Evolutionary conservation across 1,140 invertebrate species (phyloP).

Genomic region (Cotesia glomerata): DNA sequence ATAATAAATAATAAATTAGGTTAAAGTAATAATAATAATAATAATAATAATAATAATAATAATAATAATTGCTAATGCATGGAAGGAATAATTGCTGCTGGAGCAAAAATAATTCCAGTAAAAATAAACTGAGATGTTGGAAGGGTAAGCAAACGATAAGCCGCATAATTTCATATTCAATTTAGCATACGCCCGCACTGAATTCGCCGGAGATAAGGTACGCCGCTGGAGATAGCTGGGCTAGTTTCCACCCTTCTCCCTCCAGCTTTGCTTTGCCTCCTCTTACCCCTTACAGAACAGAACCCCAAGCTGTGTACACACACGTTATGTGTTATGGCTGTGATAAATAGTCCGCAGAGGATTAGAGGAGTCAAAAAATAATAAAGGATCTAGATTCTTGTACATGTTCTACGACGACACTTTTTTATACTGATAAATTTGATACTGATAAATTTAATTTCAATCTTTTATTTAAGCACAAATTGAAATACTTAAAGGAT

Average conservation of each 20-base stretch:
- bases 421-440: background rate
- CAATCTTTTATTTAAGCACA: too few relatives aligned
- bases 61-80: background rate
- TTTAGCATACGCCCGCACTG: constrained; percentile 59
- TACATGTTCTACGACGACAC: background rate
- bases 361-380: constrained; percentile 3
- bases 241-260: constrained; percentile 34
- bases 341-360: constrained; percentile 47
- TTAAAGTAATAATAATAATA: constrained; percentile 11
- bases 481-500: too few relatives aligned
- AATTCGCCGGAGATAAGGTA: constrained; percentile 54
- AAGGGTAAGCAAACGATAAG: constrained; percentile 51
- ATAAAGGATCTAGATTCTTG: constrained; percentile 27
- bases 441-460: too few relatives aligned
- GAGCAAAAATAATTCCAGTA: constrained; percentile 19
- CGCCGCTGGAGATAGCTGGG: constrained; percentile 42
- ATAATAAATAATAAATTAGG: too few relatives aligned
- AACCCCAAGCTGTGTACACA: constrained; percentile 37
- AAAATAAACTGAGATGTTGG: constrained; percentile 14
- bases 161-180: constrained; percentile 65
- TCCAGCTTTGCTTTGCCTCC: constrained; percentile 39
- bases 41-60: constrained; percentile 5
- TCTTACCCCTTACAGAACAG: constrained; percentile 20
- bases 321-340: constrained; percentile 34
- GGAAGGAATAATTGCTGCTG: constrained; percentile 3